These are phyloP conservation scores for Sebastes itinus DNA, from an alignment of 2,797 vertebrate species.

Conservation along the genomic window DNA sequence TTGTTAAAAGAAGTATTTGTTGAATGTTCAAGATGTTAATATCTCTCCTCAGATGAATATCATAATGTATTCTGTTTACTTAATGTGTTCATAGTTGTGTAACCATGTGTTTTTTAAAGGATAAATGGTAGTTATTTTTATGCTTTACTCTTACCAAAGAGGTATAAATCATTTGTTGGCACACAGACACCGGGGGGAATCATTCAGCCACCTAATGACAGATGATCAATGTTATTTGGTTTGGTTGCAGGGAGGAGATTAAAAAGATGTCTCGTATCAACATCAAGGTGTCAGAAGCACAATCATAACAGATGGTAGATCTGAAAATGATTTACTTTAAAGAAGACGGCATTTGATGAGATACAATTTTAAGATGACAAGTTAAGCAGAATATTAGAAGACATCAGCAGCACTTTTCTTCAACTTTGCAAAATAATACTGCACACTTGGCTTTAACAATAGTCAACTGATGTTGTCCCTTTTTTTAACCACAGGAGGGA, in stretches of 20 bases:
- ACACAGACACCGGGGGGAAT: constrained; percentile 40
- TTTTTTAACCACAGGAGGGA: constrained; percentile 54
- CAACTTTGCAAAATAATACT: neutral
- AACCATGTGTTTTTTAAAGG: neutral
- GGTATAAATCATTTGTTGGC: neutral
- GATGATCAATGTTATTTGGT: neutral
- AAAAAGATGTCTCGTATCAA: neutral
- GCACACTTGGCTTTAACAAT: too few species aligned
- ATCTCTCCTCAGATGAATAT: neutral
- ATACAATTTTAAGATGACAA: neutral
- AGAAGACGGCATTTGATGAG: neutral
- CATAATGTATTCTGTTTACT: neutral
- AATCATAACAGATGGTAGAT: neutral
- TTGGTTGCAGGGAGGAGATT: neutral
- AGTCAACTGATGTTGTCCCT: neutral
- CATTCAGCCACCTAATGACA: constrained; percentile 9
- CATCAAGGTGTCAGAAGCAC: neutral
- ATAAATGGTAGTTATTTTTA: neutral
- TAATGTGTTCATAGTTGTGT: neutral
- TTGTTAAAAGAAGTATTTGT: neutral
- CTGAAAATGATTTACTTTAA: neutral
- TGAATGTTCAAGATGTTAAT: neutral
- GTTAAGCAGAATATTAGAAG: neutral
- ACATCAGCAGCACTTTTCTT: neutral
- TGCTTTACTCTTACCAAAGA: neutral